Evolutionary conservation across 2,113 vertebrate species (phyloP), one percentile per base, ranked within the genome.

Genomic region (Corvus moneduloides): DNA sequence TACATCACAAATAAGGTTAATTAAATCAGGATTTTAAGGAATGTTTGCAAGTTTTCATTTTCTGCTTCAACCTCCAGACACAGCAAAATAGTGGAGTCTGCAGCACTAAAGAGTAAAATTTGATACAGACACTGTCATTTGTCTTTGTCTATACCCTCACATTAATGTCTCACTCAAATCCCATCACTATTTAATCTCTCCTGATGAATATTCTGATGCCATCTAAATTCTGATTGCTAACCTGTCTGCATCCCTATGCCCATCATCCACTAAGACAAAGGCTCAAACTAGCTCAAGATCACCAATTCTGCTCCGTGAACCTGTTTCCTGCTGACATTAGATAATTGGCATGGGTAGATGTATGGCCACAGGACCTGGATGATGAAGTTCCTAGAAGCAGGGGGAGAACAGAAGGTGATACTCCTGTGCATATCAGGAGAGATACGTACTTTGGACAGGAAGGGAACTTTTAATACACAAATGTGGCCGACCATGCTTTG

Each of bases 401-500:
- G 11, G 2, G 7, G 4, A 54, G 27, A 63, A 58, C 11, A 85
- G 16, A 41, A 66, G 16, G 9, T 30, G 16, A 23, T 10, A 16
- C 1, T 19, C 69, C n/a, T 17, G 10, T 52, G 18, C 7, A 22
- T 1, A 2, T 28, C 14, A 84, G 58, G 17, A 21, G 20, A 66
- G 23, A 43, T 1, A 7, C 9, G 13, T 16, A 26, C 33, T 44
- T 83, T 35, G 22, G 28, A 51, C 13, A 18, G 16, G 33, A 55
- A 87, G 6, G 19, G 26, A 75, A 51, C 7, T 27, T 72, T 19
- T 6, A 28, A 21, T 39, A 27, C 4, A 21, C 0, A 0, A 35
- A 23, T 10, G 39, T 2, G 4, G 10, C 13, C 44, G 28, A 35
- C 10, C 7, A 5, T 11, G 7, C 35, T 85, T 63, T 49, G 39